These are phyloP conservation scores for Rattus norvegicus DNA, from an alignment of 2,113 vertebrate species.

Conservation along the genomic window GRCr8 NC_086023.1:122011501-122012000, in stretches of 20 bases:
- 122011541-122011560: neutral
- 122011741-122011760: neutral
- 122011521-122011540: neutral
- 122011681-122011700: neutral
- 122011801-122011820: neutral
- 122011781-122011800: neutral
- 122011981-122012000: neutral
- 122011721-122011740: neutral
- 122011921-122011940: neutral
- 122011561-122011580: neutral
- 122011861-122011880: neutral
- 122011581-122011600: neutral
- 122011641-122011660: neutral
- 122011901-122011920: neutral
- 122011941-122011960: neutral
- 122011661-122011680: neutral
- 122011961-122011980: neutral
- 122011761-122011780: neutral
- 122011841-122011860: neutral
- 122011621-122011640: neutral
- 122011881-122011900: neutral
- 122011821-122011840: neutral
- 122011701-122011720: neutral
- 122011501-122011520: neutral
- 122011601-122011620: neutral